A percentile compares a stretch with the other conserved stretches of the same genome.
These are phyloP conservation scores for Drosophila subobscura DNA, from an alignment of 1,140 invertebrate species.

Conservation along the genomic window DNA sequence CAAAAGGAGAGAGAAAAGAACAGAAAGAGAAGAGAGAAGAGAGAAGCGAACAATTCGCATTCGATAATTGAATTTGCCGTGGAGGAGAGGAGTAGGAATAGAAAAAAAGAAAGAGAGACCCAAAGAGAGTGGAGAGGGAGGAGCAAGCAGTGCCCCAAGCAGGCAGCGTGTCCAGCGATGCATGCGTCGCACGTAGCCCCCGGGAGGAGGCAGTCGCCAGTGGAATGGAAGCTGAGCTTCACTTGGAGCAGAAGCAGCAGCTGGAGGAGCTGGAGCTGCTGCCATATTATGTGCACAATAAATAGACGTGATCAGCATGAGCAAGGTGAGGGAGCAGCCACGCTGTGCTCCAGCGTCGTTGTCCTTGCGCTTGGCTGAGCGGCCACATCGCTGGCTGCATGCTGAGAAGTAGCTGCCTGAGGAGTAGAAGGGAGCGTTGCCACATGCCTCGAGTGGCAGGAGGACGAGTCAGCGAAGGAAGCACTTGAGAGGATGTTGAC, in stretches of 20 bases:
- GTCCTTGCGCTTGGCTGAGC: constrained; percentile 74
- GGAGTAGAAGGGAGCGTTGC: constrained; percentile 12
- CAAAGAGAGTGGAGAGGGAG: constrained; percentile 12
- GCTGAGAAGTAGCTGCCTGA: constrained; percentile 49
- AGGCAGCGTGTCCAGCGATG: constrained; percentile 75
- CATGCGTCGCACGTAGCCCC: constrained; percentile 76
- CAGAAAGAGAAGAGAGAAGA: constrained; percentile 61
- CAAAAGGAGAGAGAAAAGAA: constrained; percentile 54
- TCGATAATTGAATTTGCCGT: constrained; percentile 82
- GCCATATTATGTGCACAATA: constrained; percentile 84
- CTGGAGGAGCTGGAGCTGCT: constrained; percentile 47
- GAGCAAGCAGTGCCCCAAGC: constrained; percentile 30
- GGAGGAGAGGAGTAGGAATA: constrained; percentile 60
- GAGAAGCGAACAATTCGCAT: constrained; percentile 79
- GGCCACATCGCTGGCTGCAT: constrained; percentile 66
- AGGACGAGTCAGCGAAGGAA: constrained; percentile 53
- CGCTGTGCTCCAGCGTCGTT: constrained; percentile 41
- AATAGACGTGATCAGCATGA: constrained; percentile 84
- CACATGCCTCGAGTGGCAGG: constrained; percentile 28
- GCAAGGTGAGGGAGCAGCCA: constrained; percentile 52
- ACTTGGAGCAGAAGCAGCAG: constrained; percentile 11
- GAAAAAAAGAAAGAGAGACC: constrained; percentile 27
- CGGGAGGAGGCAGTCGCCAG: constrained; percentile 56
- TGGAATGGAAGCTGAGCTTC: constrained; percentile 26
- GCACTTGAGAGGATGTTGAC: constrained; percentile 79